phyloP scores from a whole-genome alignment of 1,140 invertebrate species.

The Archegozetes longisetosus region DNA sequence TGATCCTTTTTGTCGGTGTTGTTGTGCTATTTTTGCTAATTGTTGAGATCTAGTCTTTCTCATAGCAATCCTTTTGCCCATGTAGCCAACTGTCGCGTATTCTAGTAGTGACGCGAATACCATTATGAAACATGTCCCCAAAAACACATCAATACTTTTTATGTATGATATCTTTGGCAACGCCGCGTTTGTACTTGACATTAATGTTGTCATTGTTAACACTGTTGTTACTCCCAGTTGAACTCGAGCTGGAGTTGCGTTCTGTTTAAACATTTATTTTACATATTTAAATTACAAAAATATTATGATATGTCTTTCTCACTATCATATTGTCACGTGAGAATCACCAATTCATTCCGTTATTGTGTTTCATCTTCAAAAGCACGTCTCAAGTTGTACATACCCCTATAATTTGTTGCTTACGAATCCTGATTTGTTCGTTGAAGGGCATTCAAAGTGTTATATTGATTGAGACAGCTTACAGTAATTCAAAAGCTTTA shows the following conservation, averaged over 20 bases:
- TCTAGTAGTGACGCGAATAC: slow-evolving; percentile 85
- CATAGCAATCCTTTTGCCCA: slow-evolving; percentile 89
- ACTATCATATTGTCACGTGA: no score
- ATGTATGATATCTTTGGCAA: slow-evolving; percentile 97
- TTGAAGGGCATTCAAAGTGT: no score
- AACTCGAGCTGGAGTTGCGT: slow-evolving; percentile 32
- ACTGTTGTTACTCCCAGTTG: slow-evolving; percentile 37
- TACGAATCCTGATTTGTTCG: no score
- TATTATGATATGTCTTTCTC: no score
- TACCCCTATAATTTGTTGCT: no score
- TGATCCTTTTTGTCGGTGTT: slow-evolving; percentile 32
- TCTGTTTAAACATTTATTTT: slow-evolving; percentile 2
- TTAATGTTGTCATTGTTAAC: slow-evolving; percentile 87
- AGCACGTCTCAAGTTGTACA: no score
- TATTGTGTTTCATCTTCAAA: no score
- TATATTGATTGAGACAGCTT: no score
- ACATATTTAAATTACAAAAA: no score
- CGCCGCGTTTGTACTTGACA: slow-evolving; percentile 94
- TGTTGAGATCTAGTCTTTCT: slow-evolving; percentile 70
- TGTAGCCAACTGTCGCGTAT: slow-evolving; percentile 84
- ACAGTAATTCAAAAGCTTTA: no score
- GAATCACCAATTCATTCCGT: no score
- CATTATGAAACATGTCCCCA: slow-evolving; percentile 97
- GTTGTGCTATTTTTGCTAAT: slow-evolving; percentile 71
- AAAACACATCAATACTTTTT: slow-evolving; percentile 94